Evolutionary conservation across 2,113 vertebrate genomes (phyloP).

Genomic region (Meles meles): DNA sequence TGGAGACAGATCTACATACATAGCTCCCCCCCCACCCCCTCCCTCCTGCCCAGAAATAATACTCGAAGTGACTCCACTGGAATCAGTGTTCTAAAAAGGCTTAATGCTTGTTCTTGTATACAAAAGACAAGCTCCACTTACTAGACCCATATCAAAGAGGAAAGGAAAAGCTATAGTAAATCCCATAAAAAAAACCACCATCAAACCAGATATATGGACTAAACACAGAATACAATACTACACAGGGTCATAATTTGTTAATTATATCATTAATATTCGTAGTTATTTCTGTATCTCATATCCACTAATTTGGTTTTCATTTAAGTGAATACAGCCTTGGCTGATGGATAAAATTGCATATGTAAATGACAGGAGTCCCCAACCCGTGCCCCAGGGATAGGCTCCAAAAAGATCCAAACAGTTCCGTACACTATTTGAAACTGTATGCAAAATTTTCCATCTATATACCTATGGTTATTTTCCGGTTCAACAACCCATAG

Average conservation of each 20-base stretch:
- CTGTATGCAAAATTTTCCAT: not conserved
- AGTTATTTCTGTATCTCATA: not conserved
- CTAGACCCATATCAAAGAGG: not conserved
- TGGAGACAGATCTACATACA: not conserved
- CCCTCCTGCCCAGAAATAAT: not conserved
- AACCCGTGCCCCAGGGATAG: not conserved
- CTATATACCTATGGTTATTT: not conserved
- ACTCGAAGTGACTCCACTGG: not conserved
- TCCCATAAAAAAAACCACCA: not conserved
- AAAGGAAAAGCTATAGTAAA: slow-evolving; percentile 38
- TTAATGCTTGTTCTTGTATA: not conserved
- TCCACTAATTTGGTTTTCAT: not conserved
- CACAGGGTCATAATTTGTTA: not conserved
- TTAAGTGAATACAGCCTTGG: not conserved
- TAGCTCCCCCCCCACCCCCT: not conserved
- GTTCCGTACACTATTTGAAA: not conserved
- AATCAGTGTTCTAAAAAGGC: slow-evolving; percentile 10
- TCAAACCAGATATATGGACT: not conserved
- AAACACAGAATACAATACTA: slow-evolving; percentile 51
- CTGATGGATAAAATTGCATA: not conserved
- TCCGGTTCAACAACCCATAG: not conserved
- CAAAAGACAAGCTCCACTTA: slow-evolving; percentile 40
- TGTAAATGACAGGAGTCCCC: not conserved
- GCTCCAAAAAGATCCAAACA: not conserved
- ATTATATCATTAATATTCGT: not conserved